Evolutionary conservation across 2,113 vertebrate species (phyloP), one percentile per base, ranked within the genome.

Genomic region (Numenius arquata): DNA sequence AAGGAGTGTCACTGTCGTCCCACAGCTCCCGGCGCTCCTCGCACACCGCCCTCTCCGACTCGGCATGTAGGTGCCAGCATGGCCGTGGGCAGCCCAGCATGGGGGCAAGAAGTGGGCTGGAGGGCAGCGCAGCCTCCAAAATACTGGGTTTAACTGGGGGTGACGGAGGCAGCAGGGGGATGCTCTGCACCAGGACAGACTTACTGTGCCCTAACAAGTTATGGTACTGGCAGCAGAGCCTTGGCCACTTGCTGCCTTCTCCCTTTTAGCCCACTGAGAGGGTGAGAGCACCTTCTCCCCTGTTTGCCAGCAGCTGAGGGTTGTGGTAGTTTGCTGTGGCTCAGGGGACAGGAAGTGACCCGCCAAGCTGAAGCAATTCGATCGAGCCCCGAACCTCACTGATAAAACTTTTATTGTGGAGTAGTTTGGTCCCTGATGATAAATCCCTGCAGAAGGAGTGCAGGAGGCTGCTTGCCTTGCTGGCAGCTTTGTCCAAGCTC

Each of bases 21-120:
- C 98, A 97, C 93, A 98, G 98, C 87, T 98, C 98, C 59, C 97
- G 93, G 45, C 96, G 96, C 89, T 98, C 98, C 70, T 98, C 99
- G 9, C 97, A 98, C 95, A 98, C 98, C 3, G 97, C 96, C 0
- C 90, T 97, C 58, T 98, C 98, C 1, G 98, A 98, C 96, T 98
- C 98, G 1, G 96, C 98, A 11, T 98, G 99, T 99, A 98, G 56
- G 99, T 98, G 71, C 68, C 47, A 19, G 26, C 1, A n/a, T 1
- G 2, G 9, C 26, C 2, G 1, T 29, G 43, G 32, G 23, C 23
- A 26, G 43, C 61, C 47, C 29, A 4, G 53, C 43, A 1, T 0
- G 21, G 40, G 40, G 14, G 25, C 13, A 0, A 18, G 70, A 40
- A 10, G 19, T 0, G 11, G 48, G 58, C 13, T 84, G 45, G 8